Percentiles rank a stretch among this genome's conserved stretches.
phyloP scores from a whole-genome alignment of 2,888 invertebrate genomes.

The Drosophila paranaensis region DNA sequence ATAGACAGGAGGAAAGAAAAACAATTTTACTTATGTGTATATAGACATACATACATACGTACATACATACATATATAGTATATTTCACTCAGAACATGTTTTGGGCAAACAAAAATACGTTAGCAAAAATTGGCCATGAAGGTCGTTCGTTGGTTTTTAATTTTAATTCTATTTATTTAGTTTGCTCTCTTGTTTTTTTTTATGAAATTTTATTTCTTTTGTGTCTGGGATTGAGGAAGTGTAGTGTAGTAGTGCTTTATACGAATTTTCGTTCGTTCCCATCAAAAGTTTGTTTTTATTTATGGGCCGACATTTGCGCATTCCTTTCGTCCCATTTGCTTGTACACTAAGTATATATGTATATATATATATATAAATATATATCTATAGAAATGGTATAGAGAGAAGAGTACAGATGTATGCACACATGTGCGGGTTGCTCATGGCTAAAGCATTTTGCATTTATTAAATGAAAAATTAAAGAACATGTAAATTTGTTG shows the following conservation, averaged over 20 bases:
- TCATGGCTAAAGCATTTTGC: conserved; percentile 49
- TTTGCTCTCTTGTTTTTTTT: conserved; percentile 30
- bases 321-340: conserved; percentile 59
- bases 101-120: conserved; percentile 36
- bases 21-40: background rate
- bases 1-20: conserved; percentile 1
- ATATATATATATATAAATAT: background rate
- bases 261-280: conserved; percentile 23
- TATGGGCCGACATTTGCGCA: conserved; percentile 76
- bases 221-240: conserved; percentile 61
- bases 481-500: conserved; percentile 65
- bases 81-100: conserved; percentile 14
- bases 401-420: conserved; percentile 2
- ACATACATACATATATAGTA: background rate
- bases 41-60: background rate
- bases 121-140: conserved; percentile 57
- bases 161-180: conserved; percentile 32
- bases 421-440: conserved; percentile 26
- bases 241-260: conserved; percentile 30
- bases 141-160: conserved; percentile 50
- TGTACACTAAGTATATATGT: conserved; percentile 21
- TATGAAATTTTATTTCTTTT: conserved; percentile 40
- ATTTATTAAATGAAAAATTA: conserved; percentile 66
- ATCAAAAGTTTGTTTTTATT: conserved; percentile 60
- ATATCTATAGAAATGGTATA: conserved; percentile 3